Base-by-base conservation (phyloP, 2,113 vertebrate species). In the Nothoprocta pentlandii region DNA sequence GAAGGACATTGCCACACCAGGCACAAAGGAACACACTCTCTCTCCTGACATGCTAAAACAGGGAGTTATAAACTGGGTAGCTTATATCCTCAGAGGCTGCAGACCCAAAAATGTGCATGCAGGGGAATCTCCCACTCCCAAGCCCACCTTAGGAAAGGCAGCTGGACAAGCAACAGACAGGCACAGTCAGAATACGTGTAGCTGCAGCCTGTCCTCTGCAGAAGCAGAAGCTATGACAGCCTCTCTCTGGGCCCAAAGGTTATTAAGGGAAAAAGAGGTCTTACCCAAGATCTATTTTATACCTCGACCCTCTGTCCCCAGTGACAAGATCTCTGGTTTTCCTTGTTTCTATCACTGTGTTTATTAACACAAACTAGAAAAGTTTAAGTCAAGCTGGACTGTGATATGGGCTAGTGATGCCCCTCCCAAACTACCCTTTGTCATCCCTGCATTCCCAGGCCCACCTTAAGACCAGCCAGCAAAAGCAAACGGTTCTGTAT, bases 11-110 rank as follows among this genome's bases (percentile, higher is more conserved):
- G 70, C 47, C 56, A 77, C 36, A 53, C 19, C 26, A 79, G 47
- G 34, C 14, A 3, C 49, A 87, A 87, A 87, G n/a, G 81, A 87
- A 92, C 58, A 83, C 9, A 56, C 9, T 59, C 47, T 87, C 32
- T 81, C 16, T 58, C 17, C 28, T 71, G 32, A 71, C 8, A 25
- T 16, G 16, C 42, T 64, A 34, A 69, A 87, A 20, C 12, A 46
- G 25, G 61, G 64, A 26, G 42, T 5, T 75, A 36, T 22, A 59
- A 74, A 12, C 0, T 28, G 30, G 20, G 30, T 30, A 90, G 1
- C 30, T 68, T 66, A 16, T 30, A 85, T 78, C 59, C 41, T 42
- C 49, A 69, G 41, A 76, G 46, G 17, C 49, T 75, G 16, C 76
- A 78, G 30, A 78, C 8, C 6, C 32, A 44, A 7, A 9, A 30